These are phyloP conservation scores for Cheirogaleus major DNA, from an alignment of 2,797 vertebrate species.

Conservation along the genomic window DNA sequence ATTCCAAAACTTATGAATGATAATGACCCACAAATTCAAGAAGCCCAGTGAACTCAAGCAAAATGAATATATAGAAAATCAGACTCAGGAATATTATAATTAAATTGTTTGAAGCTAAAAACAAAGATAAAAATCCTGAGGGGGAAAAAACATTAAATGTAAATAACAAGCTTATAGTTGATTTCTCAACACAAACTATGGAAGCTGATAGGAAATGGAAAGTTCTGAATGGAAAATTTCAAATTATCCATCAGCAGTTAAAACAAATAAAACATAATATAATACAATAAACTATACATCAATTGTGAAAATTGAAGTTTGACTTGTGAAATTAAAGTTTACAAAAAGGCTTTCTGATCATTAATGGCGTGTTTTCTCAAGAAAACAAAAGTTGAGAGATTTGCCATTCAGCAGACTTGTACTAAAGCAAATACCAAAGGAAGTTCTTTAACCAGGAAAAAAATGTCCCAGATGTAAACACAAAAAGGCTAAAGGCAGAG, in stretches of 20 bases:
- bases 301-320: neutral
- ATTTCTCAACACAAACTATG: neutral
- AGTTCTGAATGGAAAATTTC: neutral
- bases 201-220: slow-evolving; percentile 26
- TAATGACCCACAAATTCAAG: neutral
- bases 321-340: neutral
- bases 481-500: neutral
- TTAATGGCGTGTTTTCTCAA: neutral
- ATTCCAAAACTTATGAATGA: neutral
- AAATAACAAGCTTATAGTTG: neutral
- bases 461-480: neutral
- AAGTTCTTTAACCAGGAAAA: neutral
- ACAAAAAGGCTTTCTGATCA: neutral
- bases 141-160: neutral
- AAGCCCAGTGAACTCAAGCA: neutral
- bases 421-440: neutral
- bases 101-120: neutral
- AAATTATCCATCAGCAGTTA: neutral
- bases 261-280: neutral
- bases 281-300: neutral
- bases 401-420: neutral
- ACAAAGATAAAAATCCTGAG: neutral
- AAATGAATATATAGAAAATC: neutral
- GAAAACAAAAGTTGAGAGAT: neutral
- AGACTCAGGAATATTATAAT: neutral